phyloP scores from a whole-genome alignment of 2,888 invertebrate genomes.

The Drosophila siamana region DNA sequence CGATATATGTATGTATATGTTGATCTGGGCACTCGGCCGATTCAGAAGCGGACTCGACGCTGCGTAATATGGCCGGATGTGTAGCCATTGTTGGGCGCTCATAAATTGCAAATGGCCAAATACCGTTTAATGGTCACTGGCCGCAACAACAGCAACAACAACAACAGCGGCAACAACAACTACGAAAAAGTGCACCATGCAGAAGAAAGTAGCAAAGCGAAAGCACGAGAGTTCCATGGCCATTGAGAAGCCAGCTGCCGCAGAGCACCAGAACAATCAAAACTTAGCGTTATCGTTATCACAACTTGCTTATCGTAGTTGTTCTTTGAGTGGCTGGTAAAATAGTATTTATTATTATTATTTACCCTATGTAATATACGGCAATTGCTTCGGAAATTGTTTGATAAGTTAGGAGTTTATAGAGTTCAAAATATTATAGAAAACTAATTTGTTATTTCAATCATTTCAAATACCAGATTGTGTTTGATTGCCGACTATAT shows the following conservation, averaged over 20 bases:
- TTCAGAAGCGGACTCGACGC: constrained; percentile 8
- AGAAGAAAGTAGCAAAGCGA: constrained; percentile 1
- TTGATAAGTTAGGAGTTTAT: too few relatives aligned
- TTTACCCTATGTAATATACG: too few relatives aligned
- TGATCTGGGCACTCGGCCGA: constrained; percentile 10
- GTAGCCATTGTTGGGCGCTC: constrained; percentile 67
- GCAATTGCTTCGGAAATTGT: too few relatives aligned
- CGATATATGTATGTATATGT: background rate
- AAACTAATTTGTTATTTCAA: too few relatives aligned
- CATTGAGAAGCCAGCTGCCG: constrained; percentile 7
- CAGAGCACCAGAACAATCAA: background rate
- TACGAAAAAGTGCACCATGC: constrained; percentile 22
- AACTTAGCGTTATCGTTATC: too few relatives aligned
- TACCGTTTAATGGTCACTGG: constrained; percentile 80
- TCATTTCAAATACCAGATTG: too few relatives aligned
- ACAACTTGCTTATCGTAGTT: too few relatives aligned
- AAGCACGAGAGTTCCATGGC: constrained; percentile 22
- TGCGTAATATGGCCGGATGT: constrained; percentile 57
- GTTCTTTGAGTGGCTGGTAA: too few relatives aligned
- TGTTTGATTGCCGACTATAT: too few relatives aligned
- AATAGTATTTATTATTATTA: too few relatives aligned
- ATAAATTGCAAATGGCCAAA: constrained; percentile 83
- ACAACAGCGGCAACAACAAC: constrained; percentile 13
- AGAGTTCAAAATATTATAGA: too few relatives aligned
- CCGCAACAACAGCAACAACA: constrained; percentile 43